Evolutionary conservation across 2,113 vertebrate genomes (phyloP), one percentile per base, ranked within the genome.

Genomic region (Tauraco erythrolophus): DNA sequence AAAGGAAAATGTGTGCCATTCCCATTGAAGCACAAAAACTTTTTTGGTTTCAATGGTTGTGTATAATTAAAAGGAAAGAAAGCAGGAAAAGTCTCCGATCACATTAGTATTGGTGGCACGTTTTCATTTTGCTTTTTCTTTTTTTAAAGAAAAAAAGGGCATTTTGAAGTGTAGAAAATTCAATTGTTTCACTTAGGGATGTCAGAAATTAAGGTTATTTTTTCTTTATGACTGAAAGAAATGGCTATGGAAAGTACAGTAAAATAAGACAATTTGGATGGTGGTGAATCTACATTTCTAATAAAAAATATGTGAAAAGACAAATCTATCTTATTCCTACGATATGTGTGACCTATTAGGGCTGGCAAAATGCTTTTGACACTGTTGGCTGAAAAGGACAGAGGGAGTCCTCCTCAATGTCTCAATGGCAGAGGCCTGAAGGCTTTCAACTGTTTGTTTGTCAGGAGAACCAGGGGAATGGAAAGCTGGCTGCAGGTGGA

Each of bases 401-500:
- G 19, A 18, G 19, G 23, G 10, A 83, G 21, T 9, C 16, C 37
- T 4, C 0, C 39, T 33, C 13, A 2, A 6, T 50, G 19, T n/a
- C 46, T 81, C 58, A 27, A 15, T 57, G 78, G 61, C 77, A 58
- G 17, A 77, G 3, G 6, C 60, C 18, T 89, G 66, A 94, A 48
- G 62, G 24, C 50, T 85, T 94, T 77, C 70, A 54, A 14, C 6
- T 80, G 7, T n/a, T 65, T 58, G 30, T 64, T 91, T 95, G n/a
- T 64, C 33, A 77, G 89, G 13, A 92, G 71, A 86, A 94, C 56
- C 0, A 5, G 23, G 43, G 41, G 25, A 74, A 35, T 19, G 30
- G 66, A 70, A 56, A 77, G 30, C 27, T 78, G 68, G 10, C 80
- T 62, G 89, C 97, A 98, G 96, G 96, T 97, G 91, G 85, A 78